These are phyloP conservation scores for Spinibarbus caldwelli DNA, from an alignment of 2,797 vertebrate genomes.

Conservation along the genomic window DNA sequence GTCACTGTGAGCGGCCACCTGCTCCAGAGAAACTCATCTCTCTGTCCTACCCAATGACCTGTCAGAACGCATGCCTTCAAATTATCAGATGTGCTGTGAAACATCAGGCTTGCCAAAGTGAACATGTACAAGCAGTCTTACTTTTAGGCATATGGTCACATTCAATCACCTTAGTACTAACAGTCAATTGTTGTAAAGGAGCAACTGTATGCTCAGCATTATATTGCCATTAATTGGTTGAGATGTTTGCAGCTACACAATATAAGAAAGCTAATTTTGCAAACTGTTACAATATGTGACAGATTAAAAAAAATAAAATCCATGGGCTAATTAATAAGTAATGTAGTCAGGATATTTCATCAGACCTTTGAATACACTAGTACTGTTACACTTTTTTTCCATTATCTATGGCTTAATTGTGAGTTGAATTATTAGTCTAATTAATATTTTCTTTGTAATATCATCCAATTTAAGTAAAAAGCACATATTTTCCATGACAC, in stretches of 20 bases:
- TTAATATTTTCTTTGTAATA: background rate
- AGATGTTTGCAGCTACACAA: background rate
- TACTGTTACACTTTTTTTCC: background rate
- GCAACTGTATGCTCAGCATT: background rate
- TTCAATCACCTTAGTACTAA: background rate
- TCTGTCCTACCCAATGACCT: constrained; percentile 71
- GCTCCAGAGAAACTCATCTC: constrained; percentile 73
- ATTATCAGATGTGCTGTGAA: background rate
- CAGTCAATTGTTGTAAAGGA: background rate
- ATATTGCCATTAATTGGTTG: background rate
- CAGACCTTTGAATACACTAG: background rate
- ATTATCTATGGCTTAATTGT: too few relatives aligned
- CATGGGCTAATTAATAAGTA: background rate
- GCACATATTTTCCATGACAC: background rate
- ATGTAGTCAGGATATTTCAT: background rate
- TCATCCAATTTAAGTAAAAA: background rate
- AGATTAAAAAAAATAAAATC: too few relatives aligned
- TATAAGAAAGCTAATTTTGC: background rate
- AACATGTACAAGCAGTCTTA: background rate
- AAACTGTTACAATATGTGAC: background rate
- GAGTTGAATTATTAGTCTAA: background rate
- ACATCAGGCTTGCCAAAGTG: constrained; percentile 14
- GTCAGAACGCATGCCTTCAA: constrained; percentile 64
- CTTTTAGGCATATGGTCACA: background rate
- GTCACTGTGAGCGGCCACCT: constrained; percentile 77